Evolutionary conservation across 2,888 invertebrate species (phyloP).

Genomic region (Eumacrocentrus americanus): DNA sequence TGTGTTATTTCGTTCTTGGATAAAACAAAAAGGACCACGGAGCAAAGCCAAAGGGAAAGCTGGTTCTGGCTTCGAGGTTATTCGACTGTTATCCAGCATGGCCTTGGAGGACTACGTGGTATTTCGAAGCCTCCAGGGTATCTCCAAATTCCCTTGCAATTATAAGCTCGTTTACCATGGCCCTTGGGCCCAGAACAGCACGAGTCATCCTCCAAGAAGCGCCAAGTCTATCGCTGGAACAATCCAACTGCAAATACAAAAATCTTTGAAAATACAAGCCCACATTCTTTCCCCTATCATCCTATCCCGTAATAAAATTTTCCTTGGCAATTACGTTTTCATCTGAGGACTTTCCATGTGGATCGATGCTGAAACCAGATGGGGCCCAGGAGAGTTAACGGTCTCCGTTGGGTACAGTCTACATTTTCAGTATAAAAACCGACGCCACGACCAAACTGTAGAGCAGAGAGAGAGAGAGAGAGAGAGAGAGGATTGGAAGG

Average conservation of each 20-base stretch:
- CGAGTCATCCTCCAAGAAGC: no score
- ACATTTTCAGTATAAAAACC: conserved; percentile 24
- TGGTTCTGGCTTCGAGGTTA: conserved; percentile 14
- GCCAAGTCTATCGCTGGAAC: no score
- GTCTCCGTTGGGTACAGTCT: neutral
- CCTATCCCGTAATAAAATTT: neutral
- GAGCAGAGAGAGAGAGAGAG: conserved; percentile 27
- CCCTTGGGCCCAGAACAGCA: no score
- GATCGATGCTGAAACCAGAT: neutral
- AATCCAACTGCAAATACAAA: no score
- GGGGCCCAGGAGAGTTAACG: conserved; percentile 19
- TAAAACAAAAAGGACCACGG: no score
- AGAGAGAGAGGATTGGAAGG: conserved; percentile 19
- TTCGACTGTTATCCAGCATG: no score
- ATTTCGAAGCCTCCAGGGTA: no score
- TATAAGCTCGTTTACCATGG: conserved; percentile 27
- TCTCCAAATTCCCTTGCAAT: no score
- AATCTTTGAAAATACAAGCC: conserved; percentile 7
- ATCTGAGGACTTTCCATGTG: neutral
- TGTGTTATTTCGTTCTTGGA: no score
- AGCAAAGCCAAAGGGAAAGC: conserved; percentile 18
- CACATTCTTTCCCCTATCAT: neutral
- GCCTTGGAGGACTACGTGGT: conserved; percentile 7
- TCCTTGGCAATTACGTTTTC: neutral
- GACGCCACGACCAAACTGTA: conserved; percentile 24